Percentiles rank a stretch among this genome's conserved stretches.
These are phyloP conservation scores for Omphaloscelis lunosa DNA, from an alignment of 2,888 invertebrate genomes.

Conservation along the genomic window DNA sequence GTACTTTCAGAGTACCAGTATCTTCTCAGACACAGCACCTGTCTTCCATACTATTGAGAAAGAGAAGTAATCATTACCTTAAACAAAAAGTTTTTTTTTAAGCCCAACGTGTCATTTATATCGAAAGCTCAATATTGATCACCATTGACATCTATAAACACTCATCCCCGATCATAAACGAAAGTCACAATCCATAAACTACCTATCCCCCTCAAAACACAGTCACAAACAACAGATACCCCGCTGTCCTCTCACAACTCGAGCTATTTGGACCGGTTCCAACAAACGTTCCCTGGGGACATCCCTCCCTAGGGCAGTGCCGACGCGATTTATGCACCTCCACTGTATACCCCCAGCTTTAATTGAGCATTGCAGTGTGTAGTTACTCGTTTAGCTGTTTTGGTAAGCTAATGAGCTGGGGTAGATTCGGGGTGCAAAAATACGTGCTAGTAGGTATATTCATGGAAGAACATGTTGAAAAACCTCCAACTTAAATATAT, in stretches of 20 bases:
- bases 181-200: conserved; percentile 19
- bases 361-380: conserved; percentile 45
- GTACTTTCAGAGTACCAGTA: not conserved
- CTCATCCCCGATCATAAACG: not conserved
- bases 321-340: conserved; percentile 65
- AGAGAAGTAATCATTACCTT: not conserved
- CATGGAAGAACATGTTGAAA: too few species aligned
- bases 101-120: too few species aligned
- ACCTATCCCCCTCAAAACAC: not conserved
- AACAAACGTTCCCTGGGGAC: conserved; percentile 53
- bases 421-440: not conserved
- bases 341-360: conserved; percentile 33
- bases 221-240: conserved; percentile 16
- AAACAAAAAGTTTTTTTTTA: too few species aligned
- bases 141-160: not conserved
- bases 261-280: conserved; percentile 56
- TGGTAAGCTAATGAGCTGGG: conserved; percentile 17
- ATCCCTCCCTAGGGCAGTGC: conserved; percentile 50
- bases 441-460: not conserved
- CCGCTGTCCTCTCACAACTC: conserved; percentile 26
- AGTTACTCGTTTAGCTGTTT: conserved; percentile 25
- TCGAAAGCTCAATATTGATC: not conserved
- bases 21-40: not conserved
- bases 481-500: too few species aligned
- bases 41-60: not conserved